phyloP scores from a whole-genome alignment of 2,888 invertebrate genomes.

The Trissolcus japonicus region DNA sequence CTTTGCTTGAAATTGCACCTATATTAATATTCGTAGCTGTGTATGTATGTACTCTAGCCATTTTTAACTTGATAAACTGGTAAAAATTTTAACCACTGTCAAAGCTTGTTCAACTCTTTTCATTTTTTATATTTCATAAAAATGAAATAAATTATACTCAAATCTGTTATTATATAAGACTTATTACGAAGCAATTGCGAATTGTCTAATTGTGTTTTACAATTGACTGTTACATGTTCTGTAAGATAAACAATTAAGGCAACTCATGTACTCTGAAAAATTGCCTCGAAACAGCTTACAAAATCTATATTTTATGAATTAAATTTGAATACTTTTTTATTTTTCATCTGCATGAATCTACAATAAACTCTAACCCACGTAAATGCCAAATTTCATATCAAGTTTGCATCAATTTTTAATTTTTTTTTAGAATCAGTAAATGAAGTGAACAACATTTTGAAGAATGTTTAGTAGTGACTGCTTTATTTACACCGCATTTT shows the following conservation, averaged over 20 bases:
- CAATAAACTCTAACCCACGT: constrained; percentile 35
- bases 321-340: constrained; percentile 7
- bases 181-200: neutral
- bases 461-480: neutral
- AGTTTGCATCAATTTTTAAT: constrained; percentile 7
- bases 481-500: constrained; percentile 25
- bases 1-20: neutral
- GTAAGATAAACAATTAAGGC: constrained; percentile 18
- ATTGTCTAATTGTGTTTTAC: constrained; percentile 2
- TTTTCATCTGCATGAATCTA: constrained; percentile 13
- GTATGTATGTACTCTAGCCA: constrained; percentile 3
- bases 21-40: constrained; percentile 10
- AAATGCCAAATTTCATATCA: constrained; percentile 17
- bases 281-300: constrained; percentile 6
- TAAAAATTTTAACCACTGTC: constrained; percentile 11
- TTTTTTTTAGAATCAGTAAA: constrained; percentile 6
- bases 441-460: neutral
- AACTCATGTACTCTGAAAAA: constrained; percentile 19
- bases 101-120: neutral
- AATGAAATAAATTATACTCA: neutral
- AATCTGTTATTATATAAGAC: too few species aligned
- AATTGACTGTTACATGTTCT: constrained; percentile 6
- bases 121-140: neutral
- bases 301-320: constrained; percentile 1
- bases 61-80: constrained; percentile 7